phyloP scores from a whole-genome alignment of 2,797 vertebrate species.

The Neopelma chrysocephalum region DNA sequence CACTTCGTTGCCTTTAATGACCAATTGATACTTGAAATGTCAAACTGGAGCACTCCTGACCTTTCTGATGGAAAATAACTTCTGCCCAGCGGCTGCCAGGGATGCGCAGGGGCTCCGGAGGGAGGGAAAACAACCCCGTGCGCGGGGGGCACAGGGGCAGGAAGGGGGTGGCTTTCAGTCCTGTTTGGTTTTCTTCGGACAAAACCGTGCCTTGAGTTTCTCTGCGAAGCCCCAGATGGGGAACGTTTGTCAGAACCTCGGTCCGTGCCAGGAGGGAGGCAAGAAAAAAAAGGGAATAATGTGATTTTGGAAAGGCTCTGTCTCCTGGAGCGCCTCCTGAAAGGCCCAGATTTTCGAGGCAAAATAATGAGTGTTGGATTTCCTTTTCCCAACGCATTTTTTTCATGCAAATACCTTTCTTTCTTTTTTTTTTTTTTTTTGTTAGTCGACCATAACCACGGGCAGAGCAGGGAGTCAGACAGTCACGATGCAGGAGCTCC shows the following conservation, averaged over 20 bases:
- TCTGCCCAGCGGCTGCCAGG: not conserved
- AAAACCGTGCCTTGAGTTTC: not conserved
- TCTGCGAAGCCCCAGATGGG: not conserved
- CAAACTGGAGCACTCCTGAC: not conserved
- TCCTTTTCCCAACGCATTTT: not conserved
- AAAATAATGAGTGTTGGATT: accelerated
- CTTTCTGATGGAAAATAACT: conserved; percentile 27
- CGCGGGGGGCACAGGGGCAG: accelerated
- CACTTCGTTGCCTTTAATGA: not conserved
- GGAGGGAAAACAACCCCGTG: accelerated
- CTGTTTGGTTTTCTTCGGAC: not conserved
- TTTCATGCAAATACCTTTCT: not conserved
- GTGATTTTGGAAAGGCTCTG: not conserved
- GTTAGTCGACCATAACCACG: accelerated
- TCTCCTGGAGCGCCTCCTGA: not conserved
- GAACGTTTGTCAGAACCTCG: not conserved
- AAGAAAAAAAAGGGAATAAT: not conserved
- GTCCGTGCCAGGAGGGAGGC: not conserved
- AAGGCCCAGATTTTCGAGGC: not conserved
- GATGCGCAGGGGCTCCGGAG: accelerated
- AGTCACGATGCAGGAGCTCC: accelerated
- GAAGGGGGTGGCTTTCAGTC: not conserved
- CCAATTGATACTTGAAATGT: not conserved
- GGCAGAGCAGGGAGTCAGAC: not conserved
- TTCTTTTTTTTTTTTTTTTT: not conserved